Evolutionary conservation across 1,140 invertebrate genomes (phyloP).

Genomic region (Monochamus saltuarius): DNA sequence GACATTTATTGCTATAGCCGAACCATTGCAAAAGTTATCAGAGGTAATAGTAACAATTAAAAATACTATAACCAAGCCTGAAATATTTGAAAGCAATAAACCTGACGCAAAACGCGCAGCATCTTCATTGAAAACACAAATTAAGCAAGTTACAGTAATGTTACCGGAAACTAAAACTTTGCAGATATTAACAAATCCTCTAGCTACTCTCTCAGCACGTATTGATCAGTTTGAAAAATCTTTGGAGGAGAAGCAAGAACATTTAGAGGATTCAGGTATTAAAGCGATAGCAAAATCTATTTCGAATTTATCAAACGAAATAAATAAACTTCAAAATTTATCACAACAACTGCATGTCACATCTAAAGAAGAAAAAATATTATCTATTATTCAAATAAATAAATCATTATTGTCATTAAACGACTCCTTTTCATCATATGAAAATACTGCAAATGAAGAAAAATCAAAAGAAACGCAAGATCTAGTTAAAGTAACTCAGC

Average conservation of each 20-base stretch:
- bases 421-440: background rate
- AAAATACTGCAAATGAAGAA: background rate
- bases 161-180: conserved; percentile 9
- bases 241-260: conserved; percentile 12
- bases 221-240: conserved; percentile 11
- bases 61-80: conserved; percentile 10
- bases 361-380: conserved; percentile 26
- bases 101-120: conserved; percentile 17
- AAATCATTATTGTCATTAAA: conserved; percentile 9
- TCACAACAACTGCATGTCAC: conserved; percentile 3
- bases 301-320: background rate
- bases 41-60: conserved; percentile 15
- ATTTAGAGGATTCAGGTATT: background rate
- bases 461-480: conserved; percentile 7
- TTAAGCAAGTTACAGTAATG: conserved; percentile 13
- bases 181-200: conserved; percentile 13
- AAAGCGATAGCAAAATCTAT: too few relatives aligned
- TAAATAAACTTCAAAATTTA: background rate
- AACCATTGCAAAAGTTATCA: conserved; percentile 22
- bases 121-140: conserved; percentile 20
- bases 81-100: conserved; percentile 14
- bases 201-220: conserved; percentile 18
- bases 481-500: conserved; percentile 3
- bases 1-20: conserved; percentile 1
- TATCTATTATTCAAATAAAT: conserved; percentile 20